Evolutionary conservation across 2,797 vertebrate species (phyloP).

Genomic region (Semaprochilodus insignis): DNA sequence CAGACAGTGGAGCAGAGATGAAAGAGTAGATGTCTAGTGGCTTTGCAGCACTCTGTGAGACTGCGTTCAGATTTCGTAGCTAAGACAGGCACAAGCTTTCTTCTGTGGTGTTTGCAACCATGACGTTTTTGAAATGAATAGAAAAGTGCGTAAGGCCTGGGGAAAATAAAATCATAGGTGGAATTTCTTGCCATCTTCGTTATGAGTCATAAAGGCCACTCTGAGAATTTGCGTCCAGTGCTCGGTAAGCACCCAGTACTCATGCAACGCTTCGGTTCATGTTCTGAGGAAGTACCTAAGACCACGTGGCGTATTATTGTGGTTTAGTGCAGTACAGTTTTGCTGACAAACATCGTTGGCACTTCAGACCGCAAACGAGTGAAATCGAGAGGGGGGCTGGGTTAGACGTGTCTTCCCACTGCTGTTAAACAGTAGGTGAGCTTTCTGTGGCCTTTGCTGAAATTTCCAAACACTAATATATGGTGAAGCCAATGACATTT

Average conservation of each 20-base stretch:
- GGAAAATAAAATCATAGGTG: conserved; percentile 23
- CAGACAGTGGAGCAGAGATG: conserved; percentile 36
- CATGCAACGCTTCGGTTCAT: not conserved
- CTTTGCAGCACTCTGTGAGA: conserved; percentile 36
- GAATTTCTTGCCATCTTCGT: conserved; percentile 49
- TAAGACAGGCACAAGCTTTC: conserved; percentile 15
- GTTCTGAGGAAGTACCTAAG: conserved; percentile 48
- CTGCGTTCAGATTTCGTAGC: conserved; percentile 28
- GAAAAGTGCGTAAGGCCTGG: conserved; percentile 15
- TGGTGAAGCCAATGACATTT: conserved; percentile 31
- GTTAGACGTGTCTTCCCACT: conserved; percentile 12
- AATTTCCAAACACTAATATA: conserved; percentile 34
- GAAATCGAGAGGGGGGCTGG: conserved; percentile 15
- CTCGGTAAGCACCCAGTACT: conserved; percentile 22
- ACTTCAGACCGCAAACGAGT: conserved; percentile 50
- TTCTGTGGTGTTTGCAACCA: conserved; percentile 27
- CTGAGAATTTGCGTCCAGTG: conserved; percentile 24
- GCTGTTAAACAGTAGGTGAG: conserved; percentile 33
- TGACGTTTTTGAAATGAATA: conserved; percentile 56
- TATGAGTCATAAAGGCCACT: conserved; percentile 58
- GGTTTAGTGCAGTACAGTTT: conserved; percentile 66
- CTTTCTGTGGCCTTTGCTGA: conserved; percentile 25
- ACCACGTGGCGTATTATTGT: conserved; percentile 56
- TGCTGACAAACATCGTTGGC: conserved; percentile 62
- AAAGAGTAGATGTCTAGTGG: conserved; percentile 43